Evolutionary conservation across 2,113 vertebrate genomes (phyloP).

Genomic region (Vanacampus margaritifer): DNA sequence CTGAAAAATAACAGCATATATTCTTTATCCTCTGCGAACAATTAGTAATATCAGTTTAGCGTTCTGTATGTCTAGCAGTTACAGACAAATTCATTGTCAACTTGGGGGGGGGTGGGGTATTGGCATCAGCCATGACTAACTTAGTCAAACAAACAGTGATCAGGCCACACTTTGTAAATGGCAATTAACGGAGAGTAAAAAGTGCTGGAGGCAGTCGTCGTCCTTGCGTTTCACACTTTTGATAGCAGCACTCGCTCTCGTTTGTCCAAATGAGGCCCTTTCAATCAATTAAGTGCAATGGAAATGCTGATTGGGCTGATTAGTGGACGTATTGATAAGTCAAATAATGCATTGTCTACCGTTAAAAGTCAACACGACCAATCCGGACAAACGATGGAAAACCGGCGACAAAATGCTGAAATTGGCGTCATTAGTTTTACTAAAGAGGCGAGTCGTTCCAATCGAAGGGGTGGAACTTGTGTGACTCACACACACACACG

Average conservation of each 20-base stretch:
- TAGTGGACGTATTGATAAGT: conserved; percentile 2
- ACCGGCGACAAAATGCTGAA: conserved; percentile 16
- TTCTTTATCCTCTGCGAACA: no score
- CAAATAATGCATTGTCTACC: neutral
- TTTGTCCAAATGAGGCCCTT: conserved; percentile 53
- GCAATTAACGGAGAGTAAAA: conserved; percentile 80
- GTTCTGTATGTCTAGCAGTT: no score
- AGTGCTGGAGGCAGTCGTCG: conserved; percentile 79
- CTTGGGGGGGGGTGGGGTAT: neutral
- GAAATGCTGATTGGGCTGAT: conserved; percentile 49
- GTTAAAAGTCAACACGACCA: conserved; percentile 18
- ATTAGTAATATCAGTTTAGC: no score
- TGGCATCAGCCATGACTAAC: neutral
- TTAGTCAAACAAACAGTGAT: conserved; percentile 78
- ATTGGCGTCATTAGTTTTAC: conserved; percentile 47
- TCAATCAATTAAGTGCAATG: conserved; percentile 39
- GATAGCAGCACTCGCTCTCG: conserved; percentile 60
- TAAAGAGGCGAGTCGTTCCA: conserved; percentile 18
- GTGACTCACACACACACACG: neutral
- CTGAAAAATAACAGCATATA: no score
- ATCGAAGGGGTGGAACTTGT: neutral
- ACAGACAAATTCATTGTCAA: neutral
- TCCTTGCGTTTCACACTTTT: conserved; percentile 73
- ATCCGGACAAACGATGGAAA: conserved; percentile 34
- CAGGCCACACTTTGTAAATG: conserved; percentile 81